Evolutionary conservation across 1,140 invertebrate genomes (phyloP).

Genomic region (Melanaphis sacchari): DNA sequence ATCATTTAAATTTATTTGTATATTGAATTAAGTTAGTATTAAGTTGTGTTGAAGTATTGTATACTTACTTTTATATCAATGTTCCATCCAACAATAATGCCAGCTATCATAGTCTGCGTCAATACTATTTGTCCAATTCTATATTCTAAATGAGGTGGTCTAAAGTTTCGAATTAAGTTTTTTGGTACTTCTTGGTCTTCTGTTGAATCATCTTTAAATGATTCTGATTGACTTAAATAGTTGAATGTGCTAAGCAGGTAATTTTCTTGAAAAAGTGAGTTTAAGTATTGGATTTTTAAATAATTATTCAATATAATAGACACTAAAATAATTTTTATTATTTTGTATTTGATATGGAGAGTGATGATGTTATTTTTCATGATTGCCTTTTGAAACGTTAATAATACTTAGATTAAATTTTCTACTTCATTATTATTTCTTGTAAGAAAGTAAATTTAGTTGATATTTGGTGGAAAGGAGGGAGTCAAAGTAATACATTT

Average conservation of each 20-base stretch:
- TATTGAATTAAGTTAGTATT: too few relatives aligned
- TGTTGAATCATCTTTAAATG: too few relatives aligned
- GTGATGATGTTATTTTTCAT: too few relatives aligned
- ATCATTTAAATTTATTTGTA: too few relatives aligned
- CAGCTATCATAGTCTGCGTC: neutral
- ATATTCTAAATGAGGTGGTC: slow-evolving; percentile 17
- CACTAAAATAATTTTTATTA: too few relatives aligned
- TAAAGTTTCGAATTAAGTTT: neutral
- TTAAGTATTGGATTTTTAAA: neutral
- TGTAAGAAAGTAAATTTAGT: too few relatives aligned
- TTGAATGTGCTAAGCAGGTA: neutral
- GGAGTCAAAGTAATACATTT: neutral
- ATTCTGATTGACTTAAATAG: neutral
- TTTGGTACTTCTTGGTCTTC: too few relatives aligned
- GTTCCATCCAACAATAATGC: neutral
- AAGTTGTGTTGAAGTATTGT: neutral
- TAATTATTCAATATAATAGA: neutral
- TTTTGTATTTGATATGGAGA: too few relatives aligned
- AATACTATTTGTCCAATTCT: neutral
- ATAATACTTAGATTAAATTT: too few relatives aligned
- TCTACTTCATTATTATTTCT: too few relatives aligned
- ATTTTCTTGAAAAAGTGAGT: neutral
- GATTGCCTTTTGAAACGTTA: too few relatives aligned
- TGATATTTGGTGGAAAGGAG: too few relatives aligned
- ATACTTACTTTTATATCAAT: neutral